Conservation (phyloP, 2,797 vertebrate genomes). For the Sebastes miniatus region DNA sequence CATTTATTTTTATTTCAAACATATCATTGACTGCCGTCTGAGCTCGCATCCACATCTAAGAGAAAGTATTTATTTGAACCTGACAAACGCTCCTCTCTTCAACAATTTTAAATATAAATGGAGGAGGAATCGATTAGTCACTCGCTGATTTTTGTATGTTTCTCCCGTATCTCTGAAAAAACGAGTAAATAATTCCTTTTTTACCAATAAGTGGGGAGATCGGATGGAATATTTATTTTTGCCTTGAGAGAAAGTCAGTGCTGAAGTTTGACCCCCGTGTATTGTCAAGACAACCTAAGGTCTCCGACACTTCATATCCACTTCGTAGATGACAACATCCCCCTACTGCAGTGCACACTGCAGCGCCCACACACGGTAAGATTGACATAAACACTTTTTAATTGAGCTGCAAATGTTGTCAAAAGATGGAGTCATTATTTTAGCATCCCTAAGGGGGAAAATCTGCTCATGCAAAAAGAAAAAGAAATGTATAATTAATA, state of each 20-base stretch:
- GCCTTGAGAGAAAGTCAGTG: slow-evolving; percentile 56
- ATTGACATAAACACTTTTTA: slow-evolving; percentile 71
- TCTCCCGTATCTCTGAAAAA: slow-evolving; percentile 42
- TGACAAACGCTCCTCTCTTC: slow-evolving; percentile 54
- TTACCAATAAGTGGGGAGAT: slow-evolving; percentile 48
- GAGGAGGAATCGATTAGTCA: slow-evolving; percentile 66
- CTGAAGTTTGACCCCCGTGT: slow-evolving; percentile 60
- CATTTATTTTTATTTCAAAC: slow-evolving; percentile 78
- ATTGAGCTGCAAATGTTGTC: slow-evolving; percentile 74
- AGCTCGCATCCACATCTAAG: slow-evolving; percentile 69
- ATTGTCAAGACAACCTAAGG: slow-evolving; percentile 56
- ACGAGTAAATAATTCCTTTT: slow-evolving; percentile 72
- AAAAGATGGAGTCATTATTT: slow-evolving; percentile 65
- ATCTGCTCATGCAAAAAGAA: slow-evolving; percentile 49
- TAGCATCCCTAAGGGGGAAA: slow-evolving; percentile 54
- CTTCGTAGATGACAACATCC: slow-evolving; percentile 60
- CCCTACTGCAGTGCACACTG: slow-evolving; percentile 37
- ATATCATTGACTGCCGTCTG: slow-evolving; percentile 74
- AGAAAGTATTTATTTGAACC: slow-evolving; percentile 69
- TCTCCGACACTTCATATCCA: slow-evolving; percentile 26
- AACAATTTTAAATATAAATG: slow-evolving; percentile 74
- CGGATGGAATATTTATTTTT: slow-evolving; percentile 68
- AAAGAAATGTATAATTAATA: slow-evolving; percentile 60
- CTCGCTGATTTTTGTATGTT: slow-evolving; percentile 52
- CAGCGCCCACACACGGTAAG: slow-evolving; percentile 56